Percentiles rank a stretch among this genome's conserved stretches.
phyloP scores from a whole-genome alignment of 2,113 vertebrate genomes.

The Coptodon bakossiorum region DNA sequence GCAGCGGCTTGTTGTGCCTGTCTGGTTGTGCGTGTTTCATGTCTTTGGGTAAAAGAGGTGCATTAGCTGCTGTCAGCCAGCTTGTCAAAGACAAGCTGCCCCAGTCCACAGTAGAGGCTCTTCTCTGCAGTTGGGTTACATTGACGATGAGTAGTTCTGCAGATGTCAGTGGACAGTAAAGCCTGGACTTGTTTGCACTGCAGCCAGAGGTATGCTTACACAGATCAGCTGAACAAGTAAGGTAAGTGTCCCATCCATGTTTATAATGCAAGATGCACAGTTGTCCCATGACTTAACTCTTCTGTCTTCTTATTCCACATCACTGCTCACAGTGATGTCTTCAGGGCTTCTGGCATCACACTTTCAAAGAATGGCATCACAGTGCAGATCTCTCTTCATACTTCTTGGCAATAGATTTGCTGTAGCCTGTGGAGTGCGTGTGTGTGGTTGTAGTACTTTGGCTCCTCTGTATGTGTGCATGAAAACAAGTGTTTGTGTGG shows the following conservation, averaged over 20 bases:
- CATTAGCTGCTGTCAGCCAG: constrained; percentile 70
- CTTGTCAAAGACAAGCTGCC: constrained; percentile 65
- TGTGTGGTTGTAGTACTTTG: constrained; percentile 33
- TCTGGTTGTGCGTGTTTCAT: constrained; percentile 47
- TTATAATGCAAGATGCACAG: constrained; percentile 71
- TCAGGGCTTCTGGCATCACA: constrained; percentile 95
- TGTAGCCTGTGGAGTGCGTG: constrained; percentile 14
- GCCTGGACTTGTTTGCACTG: constrained; percentile 98
- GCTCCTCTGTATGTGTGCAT: constrained; percentile 6
- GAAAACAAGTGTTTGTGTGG: constrained; percentile 13
- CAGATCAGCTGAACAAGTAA: constrained; percentile 82
- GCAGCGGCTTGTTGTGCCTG: constrained; percentile 23
- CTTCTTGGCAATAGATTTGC: constrained; percentile 14
- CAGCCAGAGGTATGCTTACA: constrained; percentile 97
- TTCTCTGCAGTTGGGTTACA: constrained; percentile 96
- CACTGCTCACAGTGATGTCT: constrained; percentile 17
- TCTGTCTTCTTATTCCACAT: constrained; percentile 15
- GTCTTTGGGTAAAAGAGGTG: constrained; percentile 57
- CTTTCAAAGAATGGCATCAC: constrained; percentile 87
- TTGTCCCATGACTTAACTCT: constrained; percentile 40
- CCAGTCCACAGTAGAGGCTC: constrained; percentile 87
- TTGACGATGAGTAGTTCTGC: constrained; percentile 99
- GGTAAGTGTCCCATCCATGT: constrained; percentile 88
- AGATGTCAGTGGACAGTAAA: constrained; percentile 99
- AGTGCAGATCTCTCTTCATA: constrained; percentile 84